Conservation (phyloP, 2,113 vertebrate genomes). For the Fregata magnificens region DNA sequence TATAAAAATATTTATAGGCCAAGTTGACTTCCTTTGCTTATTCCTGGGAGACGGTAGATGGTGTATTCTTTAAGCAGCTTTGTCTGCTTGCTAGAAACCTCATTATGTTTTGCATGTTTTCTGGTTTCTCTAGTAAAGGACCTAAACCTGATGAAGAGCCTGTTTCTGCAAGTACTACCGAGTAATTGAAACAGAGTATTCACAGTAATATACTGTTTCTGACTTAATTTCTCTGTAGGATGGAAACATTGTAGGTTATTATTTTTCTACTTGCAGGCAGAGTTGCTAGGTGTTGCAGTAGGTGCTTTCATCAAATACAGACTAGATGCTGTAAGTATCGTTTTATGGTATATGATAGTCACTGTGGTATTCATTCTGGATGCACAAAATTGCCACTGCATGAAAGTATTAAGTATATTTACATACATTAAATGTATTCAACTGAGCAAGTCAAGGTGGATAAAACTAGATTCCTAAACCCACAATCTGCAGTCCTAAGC, state of each 20-base stretch:
- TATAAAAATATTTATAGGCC: neutral
- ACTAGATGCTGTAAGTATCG: slow-evolving; percentile 71
- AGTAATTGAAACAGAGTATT: neutral
- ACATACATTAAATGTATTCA: neutral
- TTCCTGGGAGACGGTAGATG: neutral
- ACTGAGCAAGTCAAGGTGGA: neutral
- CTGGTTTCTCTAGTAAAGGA: neutral
- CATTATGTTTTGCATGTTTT: neutral
- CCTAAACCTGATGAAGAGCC: neutral
- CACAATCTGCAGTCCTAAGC: neutral
- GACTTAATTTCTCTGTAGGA: neutral
- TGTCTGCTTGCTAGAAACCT: neutral
- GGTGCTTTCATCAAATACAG: slow-evolving; percentile 76
- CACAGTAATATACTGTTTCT: neutral
- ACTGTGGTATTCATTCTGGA: neutral
- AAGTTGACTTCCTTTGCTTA: neutral
- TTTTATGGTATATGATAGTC: neutral
- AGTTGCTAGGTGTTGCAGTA: slow-evolving; percentile 76
- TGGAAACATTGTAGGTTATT: neutral
- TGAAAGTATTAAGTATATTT: neutral
- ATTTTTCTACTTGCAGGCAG: slow-evolving; percentile 64
- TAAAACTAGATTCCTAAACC: neutral
- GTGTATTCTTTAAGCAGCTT: neutral
- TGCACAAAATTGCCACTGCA: neutral
- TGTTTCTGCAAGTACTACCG: neutral